Evolutionary conservation across 2,113 vertebrate species (phyloP).

Genomic region (Poeciliopsis turrubarensis): DNA sequence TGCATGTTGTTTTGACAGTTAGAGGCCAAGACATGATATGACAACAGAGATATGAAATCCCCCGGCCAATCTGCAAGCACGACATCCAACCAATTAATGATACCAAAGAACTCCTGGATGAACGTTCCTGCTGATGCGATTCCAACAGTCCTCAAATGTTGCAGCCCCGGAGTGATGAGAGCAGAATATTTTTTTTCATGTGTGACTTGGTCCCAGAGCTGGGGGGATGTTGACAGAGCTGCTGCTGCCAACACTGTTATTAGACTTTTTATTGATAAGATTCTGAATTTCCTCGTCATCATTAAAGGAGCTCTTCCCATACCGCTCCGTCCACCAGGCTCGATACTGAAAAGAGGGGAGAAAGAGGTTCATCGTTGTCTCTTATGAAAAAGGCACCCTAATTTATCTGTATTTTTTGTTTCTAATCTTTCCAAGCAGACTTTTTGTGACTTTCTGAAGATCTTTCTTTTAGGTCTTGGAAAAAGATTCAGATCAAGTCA

Average conservation of each 20-base stretch:
- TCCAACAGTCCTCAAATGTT: background rate
- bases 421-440: background rate
- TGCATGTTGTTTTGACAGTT: slow-evolving; percentile 76
- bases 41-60: slow-evolving; percentile 40
- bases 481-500: background rate
- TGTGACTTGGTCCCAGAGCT: slow-evolving; percentile 6
- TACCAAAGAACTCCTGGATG: background rate
- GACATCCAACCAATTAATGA: background rate
- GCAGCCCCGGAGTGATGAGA: background rate
- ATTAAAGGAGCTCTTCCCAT: slow-evolving; percentile 83
- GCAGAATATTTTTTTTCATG: slow-evolving; percentile 27
- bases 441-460: background rate
- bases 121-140: background rate
- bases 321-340: slow-evolving; percentile 87
- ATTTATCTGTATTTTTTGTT: background rate
- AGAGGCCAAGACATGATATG: slow-evolving; percentile 30
- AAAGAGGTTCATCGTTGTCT: background rate
- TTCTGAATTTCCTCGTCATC: slow-evolving; percentile 84
- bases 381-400: background rate
- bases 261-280: slow-evolving; percentile 50
- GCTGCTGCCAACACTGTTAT: background rate
- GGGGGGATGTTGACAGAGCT: slow-evolving; percentile 16
- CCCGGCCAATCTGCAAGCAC: slow-evolving; percentile 7
- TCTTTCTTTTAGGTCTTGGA: background rate
- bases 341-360: slow-evolving; percentile 76